phyloP scores from a whole-genome alignment of 2,888 invertebrate genomes.

The Drosophila suboccidentalis region DNA sequence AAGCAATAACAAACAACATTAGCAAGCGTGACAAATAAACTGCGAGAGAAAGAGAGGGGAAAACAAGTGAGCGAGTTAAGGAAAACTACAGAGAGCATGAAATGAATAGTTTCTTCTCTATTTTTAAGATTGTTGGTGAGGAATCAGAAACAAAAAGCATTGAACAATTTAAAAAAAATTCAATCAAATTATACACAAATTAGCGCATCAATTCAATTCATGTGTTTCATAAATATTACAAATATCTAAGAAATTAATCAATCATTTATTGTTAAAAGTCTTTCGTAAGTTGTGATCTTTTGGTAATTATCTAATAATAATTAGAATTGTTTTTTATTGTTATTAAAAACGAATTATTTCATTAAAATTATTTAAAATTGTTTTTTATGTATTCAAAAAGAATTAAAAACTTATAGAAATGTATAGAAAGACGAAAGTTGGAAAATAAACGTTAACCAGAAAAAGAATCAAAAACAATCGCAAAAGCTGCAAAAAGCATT shows the following conservation, averaged over 20 bases:
- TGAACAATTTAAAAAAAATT: background rate
- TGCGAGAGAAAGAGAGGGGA: background rate
- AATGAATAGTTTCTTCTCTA: background rate
- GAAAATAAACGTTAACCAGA: background rate
- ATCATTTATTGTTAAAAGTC: background rate
- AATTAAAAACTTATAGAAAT: background rate
- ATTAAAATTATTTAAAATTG: no score
- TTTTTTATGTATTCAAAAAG: no score
- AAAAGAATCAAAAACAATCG: background rate
- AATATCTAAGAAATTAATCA: background rate
- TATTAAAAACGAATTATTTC: background rate
- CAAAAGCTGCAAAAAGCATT: constrained; percentile 2
- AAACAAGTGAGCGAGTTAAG: background rate
- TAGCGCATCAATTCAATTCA: background rate
- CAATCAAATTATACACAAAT: background rate
- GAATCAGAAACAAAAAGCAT: background rate
- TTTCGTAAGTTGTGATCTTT: background rate
- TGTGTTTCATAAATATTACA: background rate
- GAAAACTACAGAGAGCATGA: no score
- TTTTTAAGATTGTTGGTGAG: background rate
- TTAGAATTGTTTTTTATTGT: background rate
- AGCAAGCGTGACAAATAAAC: constrained; percentile 13
- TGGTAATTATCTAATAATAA: background rate
- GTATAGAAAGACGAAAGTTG: background rate
- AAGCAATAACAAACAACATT: constrained; percentile 5